Evolutionary conservation across 2,113 vertebrate genomes (phyloP), one percentile per base, ranked within the genome.

Genomic region (Amblyornis subalaris): DNA sequence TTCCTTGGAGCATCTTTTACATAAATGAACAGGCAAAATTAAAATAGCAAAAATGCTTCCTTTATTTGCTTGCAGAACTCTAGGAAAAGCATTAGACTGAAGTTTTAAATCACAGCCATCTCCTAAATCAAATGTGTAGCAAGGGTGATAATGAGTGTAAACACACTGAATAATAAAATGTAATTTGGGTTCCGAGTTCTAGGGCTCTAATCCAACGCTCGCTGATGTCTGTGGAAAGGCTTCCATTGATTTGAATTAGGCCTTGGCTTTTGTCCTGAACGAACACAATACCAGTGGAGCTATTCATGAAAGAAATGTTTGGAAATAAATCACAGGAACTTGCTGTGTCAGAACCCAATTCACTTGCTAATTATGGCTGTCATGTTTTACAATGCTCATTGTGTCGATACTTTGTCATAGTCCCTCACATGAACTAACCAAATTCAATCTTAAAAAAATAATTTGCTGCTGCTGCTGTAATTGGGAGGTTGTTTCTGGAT

Each of bases 201-300:
- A 24, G 90, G 92, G 94, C 95, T 94, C 19, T 55, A 65, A 87
- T 95, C 93, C 91, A 96, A 36, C 73, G 9, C 67, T 76, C 8
- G 1, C 50, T 88, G 85, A 51, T 88, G 88, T 57, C 82, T 95
- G 60, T 69, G 79, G 90, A 93, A 94, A 90, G 85, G 29, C 72
- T 94, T 91, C 78, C 75, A 86, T 55, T 83, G 93, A 80, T 91
- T 57, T 83, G 93, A 91, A 74, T 91, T 73, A 83, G 85, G 69
- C 82, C 57, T 95, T 95, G 93, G 92, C 96, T 91, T 88, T 80
- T 74, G 78, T 94, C 91, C 90, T 90, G 93, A 67, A 60, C 19
- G 78, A 94, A 31, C 76, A 95, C 93, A 95, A 92, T 86, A 90
- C 22, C 79, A 91, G 64, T 14, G 23, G 85, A 86, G 75, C 85